These are phyloP conservation scores for Heteropelma amictum DNA, from an alignment of 2,888 invertebrate genomes.

Conservation along the genomic window DNA sequence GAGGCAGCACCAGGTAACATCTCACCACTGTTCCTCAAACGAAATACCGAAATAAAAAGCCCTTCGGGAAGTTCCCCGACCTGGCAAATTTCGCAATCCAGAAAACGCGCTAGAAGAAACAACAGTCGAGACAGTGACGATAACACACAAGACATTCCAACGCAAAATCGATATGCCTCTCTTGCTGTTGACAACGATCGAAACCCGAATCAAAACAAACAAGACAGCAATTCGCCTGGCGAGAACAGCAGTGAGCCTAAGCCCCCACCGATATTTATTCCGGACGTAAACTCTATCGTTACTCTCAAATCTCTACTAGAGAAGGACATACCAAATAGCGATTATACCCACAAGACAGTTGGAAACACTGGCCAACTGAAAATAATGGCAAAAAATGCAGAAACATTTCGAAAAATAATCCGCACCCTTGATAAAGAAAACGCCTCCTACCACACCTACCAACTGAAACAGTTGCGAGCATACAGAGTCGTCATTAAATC, in stretches of 20 bases:
- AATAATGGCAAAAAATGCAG: not conserved
- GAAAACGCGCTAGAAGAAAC: constrained; percentile 2
- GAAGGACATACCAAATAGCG: not conserved
- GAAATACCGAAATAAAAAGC: not conserved
- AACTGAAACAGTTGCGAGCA: constrained; percentile 21
- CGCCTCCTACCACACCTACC: constrained; percentile 23
- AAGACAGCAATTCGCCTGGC: not conserved
- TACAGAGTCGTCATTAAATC: not conserved
- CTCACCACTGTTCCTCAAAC: not conserved
- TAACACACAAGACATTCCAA: not conserved
- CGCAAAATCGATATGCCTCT: constrained; percentile 1
- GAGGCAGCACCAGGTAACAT: not conserved
- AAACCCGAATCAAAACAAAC: constrained; percentile 1
- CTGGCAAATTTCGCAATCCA: not conserved
- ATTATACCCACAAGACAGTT: not conserved
- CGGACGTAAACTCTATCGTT: not conserved
- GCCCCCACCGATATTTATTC: constrained; percentile 2
- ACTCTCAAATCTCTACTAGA: not conserved
- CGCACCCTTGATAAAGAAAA: not conserved
- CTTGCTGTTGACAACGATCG: not conserved
- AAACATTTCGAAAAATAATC: not conserved
- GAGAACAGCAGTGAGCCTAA: constrained; percentile 1
- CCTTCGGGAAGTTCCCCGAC: not conserved
- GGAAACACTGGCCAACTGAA: not conserved
- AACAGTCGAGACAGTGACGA: not conserved